Conservation (phyloP, 1,140 invertebrate species). For the Drosophila lini region DNA sequence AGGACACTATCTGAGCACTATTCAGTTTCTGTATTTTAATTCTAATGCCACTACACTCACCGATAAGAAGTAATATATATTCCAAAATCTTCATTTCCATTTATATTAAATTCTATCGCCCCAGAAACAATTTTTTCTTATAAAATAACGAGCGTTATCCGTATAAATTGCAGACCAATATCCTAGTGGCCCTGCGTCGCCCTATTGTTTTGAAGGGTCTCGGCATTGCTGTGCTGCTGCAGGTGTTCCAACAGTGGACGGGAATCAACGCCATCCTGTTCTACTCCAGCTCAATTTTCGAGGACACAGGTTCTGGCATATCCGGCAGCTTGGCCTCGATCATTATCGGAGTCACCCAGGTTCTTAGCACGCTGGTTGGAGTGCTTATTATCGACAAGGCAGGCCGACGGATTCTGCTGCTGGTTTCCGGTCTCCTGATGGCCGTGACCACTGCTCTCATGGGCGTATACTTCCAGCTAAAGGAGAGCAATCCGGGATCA, state of each 20-base stretch:
- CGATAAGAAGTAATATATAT: not conserved
- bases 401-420: slow-evolving; percentile 89
- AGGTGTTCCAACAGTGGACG: slow-evolving; percentile 69
- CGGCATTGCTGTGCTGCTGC: slow-evolving; percentile 55
- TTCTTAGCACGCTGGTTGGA: slow-evolving; percentile 88
- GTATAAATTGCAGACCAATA: slow-evolving; percentile 21
- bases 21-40: too few species aligned
- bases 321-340: slow-evolving; percentile 87
- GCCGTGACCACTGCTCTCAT: slow-evolving; percentile 87
- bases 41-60: not conserved
- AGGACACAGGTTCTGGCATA: slow-evolving; percentile 77
- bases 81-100: not conserved
- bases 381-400: slow-evolving; percentile 88
- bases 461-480: slow-evolving; percentile 88
- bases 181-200: slow-evolving; percentile 37
- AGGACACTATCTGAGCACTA: not conserved
- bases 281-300: slow-evolving; percentile 70
- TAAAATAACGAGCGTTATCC: not conserved
- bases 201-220: slow-evolving; percentile 65
- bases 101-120: too few species aligned
- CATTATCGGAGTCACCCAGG: slow-evolving; percentile 90
- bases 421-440: slow-evolving; percentile 88
- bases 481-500: slow-evolving; percentile 49
- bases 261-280: slow-evolving; percentile 79
- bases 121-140: not conserved